Conservation (phyloP, 2,113 vertebrate genomes). For the Petrocephalus microphthalmus region DNA sequence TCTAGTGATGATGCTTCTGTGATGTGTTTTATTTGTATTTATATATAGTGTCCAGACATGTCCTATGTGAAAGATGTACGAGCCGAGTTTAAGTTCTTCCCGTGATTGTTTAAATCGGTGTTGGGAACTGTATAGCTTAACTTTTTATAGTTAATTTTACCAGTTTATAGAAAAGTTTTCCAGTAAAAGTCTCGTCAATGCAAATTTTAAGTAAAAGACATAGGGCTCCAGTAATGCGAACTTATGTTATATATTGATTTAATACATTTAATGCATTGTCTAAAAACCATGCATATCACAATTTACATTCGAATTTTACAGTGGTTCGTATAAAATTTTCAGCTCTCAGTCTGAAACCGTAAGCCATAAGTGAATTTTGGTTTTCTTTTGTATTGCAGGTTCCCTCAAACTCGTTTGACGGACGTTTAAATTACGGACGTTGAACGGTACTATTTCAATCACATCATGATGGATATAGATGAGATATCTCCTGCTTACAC, state of each 20-base stretch:
- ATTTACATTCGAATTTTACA: not conserved
- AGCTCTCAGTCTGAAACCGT: not conserved
- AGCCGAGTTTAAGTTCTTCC: not conserved
- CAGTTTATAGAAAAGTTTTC: not conserved
- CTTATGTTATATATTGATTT: not conserved
- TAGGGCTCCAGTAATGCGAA: not conserved
- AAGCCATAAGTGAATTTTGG: not conserved
- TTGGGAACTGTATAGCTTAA: not conserved
- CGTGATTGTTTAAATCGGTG: not conserved
- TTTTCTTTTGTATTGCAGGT: not conserved
- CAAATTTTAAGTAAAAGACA: not conserved
- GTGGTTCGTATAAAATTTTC: not conserved
- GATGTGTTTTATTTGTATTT: not conserved
- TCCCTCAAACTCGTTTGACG: not conserved
- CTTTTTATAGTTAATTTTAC: not conserved
- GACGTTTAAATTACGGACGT: not conserved
- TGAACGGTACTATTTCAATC: not conserved
- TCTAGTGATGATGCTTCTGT: not conserved
- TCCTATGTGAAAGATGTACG: not conserved
- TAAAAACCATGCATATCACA: not conserved
- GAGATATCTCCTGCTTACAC: not conserved
- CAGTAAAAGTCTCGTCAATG: not conserved
- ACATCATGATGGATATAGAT: not conserved
- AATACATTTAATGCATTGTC: too few relatives aligned
- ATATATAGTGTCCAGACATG: not conserved